A percentile compares a stretch with the other conserved stretches of the same genome.
phyloP scores from a whole-genome alignment of 2,888 invertebrate species.

The Pristionchus mayeri region DNA sequence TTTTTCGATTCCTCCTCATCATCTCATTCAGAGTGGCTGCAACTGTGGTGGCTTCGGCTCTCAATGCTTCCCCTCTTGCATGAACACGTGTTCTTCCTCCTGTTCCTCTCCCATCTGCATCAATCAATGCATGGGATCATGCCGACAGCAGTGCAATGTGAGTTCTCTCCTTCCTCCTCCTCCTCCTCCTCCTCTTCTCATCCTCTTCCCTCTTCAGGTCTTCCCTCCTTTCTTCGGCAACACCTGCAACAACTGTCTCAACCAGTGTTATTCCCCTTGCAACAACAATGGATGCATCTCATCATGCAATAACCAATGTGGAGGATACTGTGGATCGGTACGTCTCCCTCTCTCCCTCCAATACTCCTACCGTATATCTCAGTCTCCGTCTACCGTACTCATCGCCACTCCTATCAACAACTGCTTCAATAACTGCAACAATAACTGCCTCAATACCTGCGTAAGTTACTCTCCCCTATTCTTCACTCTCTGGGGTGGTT shows the following conservation, averaged over 20 bases:
- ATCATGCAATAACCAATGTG: slow-evolving; percentile 20
- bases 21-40: not conserved
- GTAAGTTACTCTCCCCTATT: not conserved
- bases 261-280: not conserved
- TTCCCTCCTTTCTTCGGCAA: slow-evolving; percentile 2
- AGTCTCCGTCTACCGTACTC: not conserved
- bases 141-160: not conserved
- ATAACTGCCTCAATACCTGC: not conserved
- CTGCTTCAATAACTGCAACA: slow-evolving; percentile 7
- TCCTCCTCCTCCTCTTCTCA: not conserved
- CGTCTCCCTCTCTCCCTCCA: not conserved
- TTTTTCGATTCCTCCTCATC: too few relatives aligned
- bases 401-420: slow-evolving; percentile 7
- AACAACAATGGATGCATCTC: slow-evolving; percentile 3
- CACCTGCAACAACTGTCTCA: slow-evolving; percentile 9
- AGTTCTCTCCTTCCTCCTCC: not conserved
- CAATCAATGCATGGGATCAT: not conserved
- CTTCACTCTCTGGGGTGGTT: not conserved
- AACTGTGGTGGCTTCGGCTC: slow-evolving; percentile 11
- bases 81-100: slow-evolving; percentile 14
- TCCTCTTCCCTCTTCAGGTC: not conserved
- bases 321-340: slow-evolving; percentile 18
- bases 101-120: not conserved
- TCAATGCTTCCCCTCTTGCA: not conserved
- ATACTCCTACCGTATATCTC: slow-evolving; percentile 1